Conservation (phyloP, 2,888 invertebrate genomes). For the Lacanobia wlatinum region DNA sequence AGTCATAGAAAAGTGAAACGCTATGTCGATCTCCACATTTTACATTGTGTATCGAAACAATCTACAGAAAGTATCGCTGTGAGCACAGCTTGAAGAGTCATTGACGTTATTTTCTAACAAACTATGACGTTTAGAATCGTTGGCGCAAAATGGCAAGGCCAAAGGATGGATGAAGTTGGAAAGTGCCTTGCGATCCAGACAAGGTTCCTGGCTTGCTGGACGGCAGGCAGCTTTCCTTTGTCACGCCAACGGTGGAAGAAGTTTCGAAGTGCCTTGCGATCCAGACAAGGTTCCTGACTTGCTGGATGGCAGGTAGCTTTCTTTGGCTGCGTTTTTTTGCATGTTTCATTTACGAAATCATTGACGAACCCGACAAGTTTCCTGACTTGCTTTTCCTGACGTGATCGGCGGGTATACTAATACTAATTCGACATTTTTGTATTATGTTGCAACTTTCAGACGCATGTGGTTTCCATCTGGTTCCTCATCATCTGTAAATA, state of each 20-base stretch:
- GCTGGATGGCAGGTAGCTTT: background rate
- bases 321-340: too few relatives aligned
- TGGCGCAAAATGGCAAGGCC: background rate
- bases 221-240: background rate
- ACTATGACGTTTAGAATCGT: background rate
- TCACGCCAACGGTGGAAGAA: too few relatives aligned
- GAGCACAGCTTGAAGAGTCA: conserved; percentile 37
- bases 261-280: background rate
- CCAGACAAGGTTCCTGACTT: background rate
- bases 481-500: conserved; percentile 32
- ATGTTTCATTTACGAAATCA: too few relatives aligned
- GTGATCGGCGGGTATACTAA: too few relatives aligned
- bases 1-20: conserved; percentile 3
- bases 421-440: too few relatives aligned
- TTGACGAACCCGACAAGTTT: background rate
- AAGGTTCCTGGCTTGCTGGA: background rate
- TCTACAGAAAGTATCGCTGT: conserved; percentile 41
- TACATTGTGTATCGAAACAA: conserved; percentile 42
- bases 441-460: too few relatives aligned
- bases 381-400: background rate
- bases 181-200: background rate
- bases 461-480: conserved; percentile 8
- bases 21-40: conserved; percentile 44
- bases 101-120: background rate
- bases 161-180: background rate